Percentiles rank a stretch among this genome's conserved stretches.
These are phyloP conservation scores for Orchesella flavescens DNA, from an alignment of 2,888 invertebrate genomes.

Conservation along the genomic window DNA sequence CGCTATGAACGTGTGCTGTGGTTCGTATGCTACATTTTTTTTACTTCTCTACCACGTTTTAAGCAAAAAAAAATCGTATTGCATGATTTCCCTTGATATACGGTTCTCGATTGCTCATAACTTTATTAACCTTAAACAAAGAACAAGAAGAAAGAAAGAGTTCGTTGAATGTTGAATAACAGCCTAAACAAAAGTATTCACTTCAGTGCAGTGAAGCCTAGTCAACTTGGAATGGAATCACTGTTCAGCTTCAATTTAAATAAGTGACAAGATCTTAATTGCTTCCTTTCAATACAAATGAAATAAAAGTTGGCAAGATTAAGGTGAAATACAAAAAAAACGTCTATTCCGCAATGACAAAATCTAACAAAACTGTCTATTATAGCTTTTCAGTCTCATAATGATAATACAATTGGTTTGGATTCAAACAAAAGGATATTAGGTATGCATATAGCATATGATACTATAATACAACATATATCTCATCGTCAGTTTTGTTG, in stretches of 20 bases:
- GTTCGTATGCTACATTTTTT: not conserved
- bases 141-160: too few species aligned
- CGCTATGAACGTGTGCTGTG: not conserved
- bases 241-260: conserved; percentile 31
- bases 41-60: not conserved
- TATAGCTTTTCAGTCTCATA: too few species aligned
- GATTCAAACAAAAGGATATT: too few species aligned
- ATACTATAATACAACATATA: too few species aligned
- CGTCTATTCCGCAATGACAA: not conserved
- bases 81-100: not conserved
- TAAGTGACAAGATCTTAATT: conserved; percentile 50
- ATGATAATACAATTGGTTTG: too few species aligned
- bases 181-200: too few species aligned
- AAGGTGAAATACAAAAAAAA: conserved; percentile 22
- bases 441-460: too few species aligned
- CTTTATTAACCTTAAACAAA: too few species aligned
- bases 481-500: too few species aligned
- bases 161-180: too few species aligned
- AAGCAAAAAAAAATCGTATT: not conserved
- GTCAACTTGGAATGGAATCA: not conserved
- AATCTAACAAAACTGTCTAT: not conserved
- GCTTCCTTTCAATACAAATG: conserved; percentile 47
- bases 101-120: not conserved
- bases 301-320: conserved; percentile 27
- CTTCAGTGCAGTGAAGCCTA: too few species aligned